Conservation (phyloP, 1,140 invertebrate species). For the Potamilus streckersoni region DNA sequence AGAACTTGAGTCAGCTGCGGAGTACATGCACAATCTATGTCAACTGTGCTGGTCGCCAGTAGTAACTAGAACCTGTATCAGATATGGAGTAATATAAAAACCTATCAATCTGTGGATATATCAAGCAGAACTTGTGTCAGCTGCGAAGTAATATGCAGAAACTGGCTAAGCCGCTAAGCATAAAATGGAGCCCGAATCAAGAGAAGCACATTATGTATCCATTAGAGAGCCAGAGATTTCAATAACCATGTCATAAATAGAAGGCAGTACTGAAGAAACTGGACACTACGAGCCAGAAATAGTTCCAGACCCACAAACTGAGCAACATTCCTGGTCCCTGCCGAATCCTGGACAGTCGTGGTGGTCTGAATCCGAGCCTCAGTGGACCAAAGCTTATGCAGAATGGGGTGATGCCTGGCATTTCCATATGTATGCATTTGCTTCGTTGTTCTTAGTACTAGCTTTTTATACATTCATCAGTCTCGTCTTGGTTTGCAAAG, state of each 20-base stretch:
- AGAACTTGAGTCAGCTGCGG: no score
- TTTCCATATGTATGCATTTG: conserved; percentile 35
- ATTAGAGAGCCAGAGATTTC: neutral
- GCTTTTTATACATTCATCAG: conserved; percentile 7
- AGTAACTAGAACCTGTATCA: no score
- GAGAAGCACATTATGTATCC: no score
- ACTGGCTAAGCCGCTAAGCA: no score
- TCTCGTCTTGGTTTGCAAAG: conserved; percentile 12
- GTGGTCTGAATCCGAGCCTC: conserved; percentile 36
- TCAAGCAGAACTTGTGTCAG: no score
- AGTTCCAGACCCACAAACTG: conserved; percentile 6
- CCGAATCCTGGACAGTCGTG: conserved; percentile 1
- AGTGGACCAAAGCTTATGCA: conserved; percentile 28
- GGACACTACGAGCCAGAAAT: neutral
- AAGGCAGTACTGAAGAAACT: neutral
- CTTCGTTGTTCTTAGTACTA: conserved; percentile 18
- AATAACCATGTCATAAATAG: neutral
- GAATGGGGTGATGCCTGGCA: conserved; percentile 37
- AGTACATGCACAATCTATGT: no score
- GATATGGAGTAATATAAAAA: no score
- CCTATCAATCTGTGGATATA: no score
- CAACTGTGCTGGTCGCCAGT: no score
- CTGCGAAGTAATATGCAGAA: no score
- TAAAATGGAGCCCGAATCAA: no score
- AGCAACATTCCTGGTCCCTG: conserved; percentile 7